Evolutionary conservation across 1,140 invertebrate genomes (phyloP).

Genomic region (Hetaerina americana): DNA sequence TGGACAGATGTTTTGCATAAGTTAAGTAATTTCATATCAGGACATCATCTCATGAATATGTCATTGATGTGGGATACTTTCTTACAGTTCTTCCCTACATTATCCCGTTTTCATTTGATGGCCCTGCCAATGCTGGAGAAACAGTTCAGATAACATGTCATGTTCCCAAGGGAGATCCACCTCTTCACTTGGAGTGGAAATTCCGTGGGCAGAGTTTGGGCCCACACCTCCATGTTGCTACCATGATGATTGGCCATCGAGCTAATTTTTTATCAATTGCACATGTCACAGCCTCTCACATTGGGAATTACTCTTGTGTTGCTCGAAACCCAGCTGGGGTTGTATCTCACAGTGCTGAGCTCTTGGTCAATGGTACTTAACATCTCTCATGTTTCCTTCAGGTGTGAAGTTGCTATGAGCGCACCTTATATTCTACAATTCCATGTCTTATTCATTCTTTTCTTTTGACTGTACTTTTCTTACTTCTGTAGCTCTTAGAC

Average conservation of each 20-base stretch:
- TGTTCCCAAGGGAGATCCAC: constrained; percentile 17
- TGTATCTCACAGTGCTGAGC: constrained; percentile 41
- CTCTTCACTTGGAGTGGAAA: constrained; percentile 14
- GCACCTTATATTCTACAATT: too few species aligned
- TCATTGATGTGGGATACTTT: constrained; percentile 15
- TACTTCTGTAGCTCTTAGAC: too few species aligned
- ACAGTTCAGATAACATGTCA: constrained; percentile 15
- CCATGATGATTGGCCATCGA: constrained; percentile 51
- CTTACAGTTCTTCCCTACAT: constrained; percentile 19
- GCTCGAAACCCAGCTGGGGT: constrained; percentile 50
- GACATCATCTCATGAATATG: background rate
- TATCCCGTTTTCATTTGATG: constrained; percentile 23
- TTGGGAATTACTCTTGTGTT: constrained; percentile 58
- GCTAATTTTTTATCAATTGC: constrained; percentile 62
- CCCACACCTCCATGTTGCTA: constrained; percentile 39
- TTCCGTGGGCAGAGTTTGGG: constrained; percentile 6
- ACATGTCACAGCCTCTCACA: constrained; percentile 56
- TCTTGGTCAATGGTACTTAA: constrained; percentile 47
- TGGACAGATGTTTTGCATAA: too few species aligned
- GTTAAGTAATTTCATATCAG: too few species aligned
- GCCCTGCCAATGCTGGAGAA: constrained; percentile 16
- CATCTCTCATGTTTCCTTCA: too few species aligned
- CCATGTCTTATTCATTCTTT: too few species aligned
- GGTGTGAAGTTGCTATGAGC: too few species aligned
- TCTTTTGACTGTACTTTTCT: too few species aligned